Base-by-base conservation (phyloP, 2,888 invertebrate species). In the Drosophila melanosoma region DNA sequence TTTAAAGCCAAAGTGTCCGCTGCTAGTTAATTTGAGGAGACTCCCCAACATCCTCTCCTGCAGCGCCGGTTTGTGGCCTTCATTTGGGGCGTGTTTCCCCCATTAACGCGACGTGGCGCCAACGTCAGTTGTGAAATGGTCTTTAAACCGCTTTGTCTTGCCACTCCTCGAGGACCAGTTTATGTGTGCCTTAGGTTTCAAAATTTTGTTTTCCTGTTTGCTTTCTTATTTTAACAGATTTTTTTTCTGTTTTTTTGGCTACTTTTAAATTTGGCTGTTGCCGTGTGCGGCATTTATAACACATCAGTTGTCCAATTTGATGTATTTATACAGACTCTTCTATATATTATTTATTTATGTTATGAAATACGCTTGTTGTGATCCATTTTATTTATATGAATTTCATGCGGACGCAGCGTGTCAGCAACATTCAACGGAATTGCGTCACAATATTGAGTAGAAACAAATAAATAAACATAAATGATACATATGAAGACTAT, bases 11-110 rank as follows among this genome's bases (percentile, higher is more conserved):
- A 76, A 87, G 87, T 87, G 77, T 75, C 79, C 60, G 83, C 60
- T 52, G 67, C 48, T 71, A 72, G 89, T 87, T 89, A 76, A 87
- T 89, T 89, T 87, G 74, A 87, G 87, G 87, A 73, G 69, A 76
- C 59, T 87, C 74, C 74, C 76, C 79, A 15, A 77, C 83, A 85
- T 87, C 76, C 84, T 72, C 65, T 81, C 85, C 89, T 76, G 87
- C 77, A 42, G 87, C 66, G 83, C 75, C 65, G 64, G 56, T 66
- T 76, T 77, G 62, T 66, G 71, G 68, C 65, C 76, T 75, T 65
- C 63, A 42, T 60, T 52, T 38, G 40, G 64, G 78, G 78, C 76
- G 81, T 71, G 84, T 73, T 40, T 40, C 36, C n/a, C 60, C 66
- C 26, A 76, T 68, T 64, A 80, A 53, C 64, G 48, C 66, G 51